Base-by-base conservation (phyloP, 2,888 invertebrate genomes). In the Opisthograptis luteolata region DNA sequence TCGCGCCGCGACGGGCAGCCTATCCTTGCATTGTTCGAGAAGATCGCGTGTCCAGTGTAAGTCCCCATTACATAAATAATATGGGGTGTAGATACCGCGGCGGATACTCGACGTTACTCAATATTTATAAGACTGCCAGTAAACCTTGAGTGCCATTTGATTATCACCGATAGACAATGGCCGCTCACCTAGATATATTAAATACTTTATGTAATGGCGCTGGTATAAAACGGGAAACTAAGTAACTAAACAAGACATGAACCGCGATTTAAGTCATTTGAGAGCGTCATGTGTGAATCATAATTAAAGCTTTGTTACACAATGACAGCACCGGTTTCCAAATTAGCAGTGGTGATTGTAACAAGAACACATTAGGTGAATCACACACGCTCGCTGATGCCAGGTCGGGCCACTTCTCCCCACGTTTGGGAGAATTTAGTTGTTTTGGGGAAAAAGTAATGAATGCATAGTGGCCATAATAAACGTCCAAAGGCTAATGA, bases 31-130 rank as follows among this genome's bases (percentile, higher is more conserved):
- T 90, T 90, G 90, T 89, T 84, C 70, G 73, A 60, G 70, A 67
- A 55, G 72, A 86, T 89, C 84, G 89, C 89, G 89, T 90, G 90
- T 78, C 71, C 79, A 84, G 72, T 84, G 73, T 81, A 80, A 84
- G 88, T 87, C 88, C 90, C 76, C 87, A 76, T 79, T 90, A 79
- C 89, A 90, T 89, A 89, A 87, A 79, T 84, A 87, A 79, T 83
- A 75, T 78, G 75, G 84, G 85, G 82, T 83, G 81, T 76, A 72
- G 74, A 74, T 76, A 76, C 74, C 62, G 58, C 59, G 66, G 70
- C 63, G 74, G 67, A 70, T 76, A 68, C 72, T 73, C 66, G 76
- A 77, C 64, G 69, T 72, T 72, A 76, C 65, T 75, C 71, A 68
- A 75, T 76, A 80, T 79, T 80, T 74, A 81, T 80, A 76, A 78